Conservation (phyloP, 2,888 invertebrate genomes). For the Ferrisia virgata region DNA sequence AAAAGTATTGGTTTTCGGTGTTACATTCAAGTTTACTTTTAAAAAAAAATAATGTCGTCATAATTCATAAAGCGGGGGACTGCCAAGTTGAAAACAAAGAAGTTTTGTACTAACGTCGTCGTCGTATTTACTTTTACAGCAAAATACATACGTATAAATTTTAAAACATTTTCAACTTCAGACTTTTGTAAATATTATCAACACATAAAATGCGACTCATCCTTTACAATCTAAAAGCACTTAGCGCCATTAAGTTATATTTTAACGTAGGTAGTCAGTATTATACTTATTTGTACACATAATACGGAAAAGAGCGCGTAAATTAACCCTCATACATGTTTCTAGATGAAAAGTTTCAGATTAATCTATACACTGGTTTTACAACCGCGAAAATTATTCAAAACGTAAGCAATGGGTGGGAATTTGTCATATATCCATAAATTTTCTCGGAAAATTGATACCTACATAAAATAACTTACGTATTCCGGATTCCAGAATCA, state of each 20-base stretch:
- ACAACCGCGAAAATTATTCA: background rate
- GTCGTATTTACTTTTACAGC: background rate
- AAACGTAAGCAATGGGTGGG: background rate
- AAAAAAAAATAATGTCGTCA: slow-evolving; percentile 21
- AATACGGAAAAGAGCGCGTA: background rate
- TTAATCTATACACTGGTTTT: background rate
- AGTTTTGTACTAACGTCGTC: slow-evolving; percentile 2
- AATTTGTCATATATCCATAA: background rate
- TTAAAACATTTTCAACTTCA: slow-evolving; percentile 18
- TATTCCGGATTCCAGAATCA: too few species aligned
- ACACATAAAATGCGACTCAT: slow-evolving; percentile 10
- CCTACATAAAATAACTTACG: too few species aligned
- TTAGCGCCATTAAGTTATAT: background rate
- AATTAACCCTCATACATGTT: slow-evolving; percentile 16
- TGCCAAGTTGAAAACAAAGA: slow-evolving; percentile 21
- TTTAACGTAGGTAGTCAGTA: background rate
- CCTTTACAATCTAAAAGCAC: background rate
- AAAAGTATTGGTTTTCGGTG: slow-evolving; percentile 13
- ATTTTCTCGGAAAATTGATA: too few species aligned
- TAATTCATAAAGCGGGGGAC: slow-evolving; percentile 15
- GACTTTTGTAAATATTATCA: slow-evolving; percentile 17
- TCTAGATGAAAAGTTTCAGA: background rate
- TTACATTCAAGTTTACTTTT: slow-evolving; percentile 7
- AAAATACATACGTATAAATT: slow-evolving; percentile 22
- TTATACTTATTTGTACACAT: background rate